phyloP scores from a whole-genome alignment of 2,797 vertebrate species.

The Aplochiton taeniatus region DNA sequence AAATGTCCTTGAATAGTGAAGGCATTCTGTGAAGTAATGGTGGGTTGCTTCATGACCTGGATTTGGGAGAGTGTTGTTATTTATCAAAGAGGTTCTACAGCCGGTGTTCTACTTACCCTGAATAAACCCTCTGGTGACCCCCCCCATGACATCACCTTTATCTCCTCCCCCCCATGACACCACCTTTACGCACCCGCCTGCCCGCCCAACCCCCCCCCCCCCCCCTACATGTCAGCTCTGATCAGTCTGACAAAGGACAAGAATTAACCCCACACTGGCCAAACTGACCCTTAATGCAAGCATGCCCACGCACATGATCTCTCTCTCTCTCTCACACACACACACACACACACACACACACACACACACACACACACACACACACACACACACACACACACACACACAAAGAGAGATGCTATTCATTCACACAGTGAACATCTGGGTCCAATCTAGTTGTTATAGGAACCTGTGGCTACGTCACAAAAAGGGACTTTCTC shows the following conservation, averaged over 20 bases:
- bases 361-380: neutral
- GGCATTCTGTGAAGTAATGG: no score
- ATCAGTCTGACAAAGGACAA: conserved; percentile 6
- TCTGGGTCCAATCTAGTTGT: conserved; percentile 51
- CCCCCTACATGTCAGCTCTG: neutral
- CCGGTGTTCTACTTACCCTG: neutral
- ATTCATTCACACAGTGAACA: conserved; percentile 47
- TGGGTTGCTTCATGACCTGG: neutral
- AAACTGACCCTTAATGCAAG: neutral
- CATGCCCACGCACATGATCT: no score
- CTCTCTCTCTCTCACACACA: neutral
- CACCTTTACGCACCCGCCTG: no score
- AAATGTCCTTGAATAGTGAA: no score
- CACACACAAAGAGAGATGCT: conserved; percentile 25
- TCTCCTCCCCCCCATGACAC: no score
- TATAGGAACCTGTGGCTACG: conserved; percentile 51
- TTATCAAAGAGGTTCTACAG: neutral
- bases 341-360: neutral
- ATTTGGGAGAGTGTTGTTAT: neutral
- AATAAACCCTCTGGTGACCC: conserved; percentile 3
- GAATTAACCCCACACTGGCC: neutral
- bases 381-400: conserved; percentile 5
- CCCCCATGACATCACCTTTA: conserved; percentile 5
- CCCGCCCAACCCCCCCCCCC: no score
- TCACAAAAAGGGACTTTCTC: conserved; percentile 11